Percentiles rank a stretch among this genome's conserved stretches.
phyloP scores from a whole-genome alignment of 2,797 vertebrate genomes.

The Lepus townsendii region DNA sequence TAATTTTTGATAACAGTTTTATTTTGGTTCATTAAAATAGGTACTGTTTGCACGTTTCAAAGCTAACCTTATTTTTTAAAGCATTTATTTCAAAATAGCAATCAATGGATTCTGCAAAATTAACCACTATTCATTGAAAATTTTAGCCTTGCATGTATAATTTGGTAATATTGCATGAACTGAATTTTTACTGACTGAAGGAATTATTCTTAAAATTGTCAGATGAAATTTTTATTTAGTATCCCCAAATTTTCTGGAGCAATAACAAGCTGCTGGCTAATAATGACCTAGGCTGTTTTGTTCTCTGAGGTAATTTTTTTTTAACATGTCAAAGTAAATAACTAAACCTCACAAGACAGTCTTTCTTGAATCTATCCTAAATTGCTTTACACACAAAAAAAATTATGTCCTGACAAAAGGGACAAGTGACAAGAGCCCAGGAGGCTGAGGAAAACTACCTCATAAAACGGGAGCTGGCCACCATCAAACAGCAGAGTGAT shows the following conservation, averaged over 20 bases:
- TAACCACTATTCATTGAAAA: slow-evolving; percentile 82
- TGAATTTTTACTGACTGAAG: slow-evolving; percentile 84
- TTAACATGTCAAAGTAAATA: slow-evolving; percentile 83
- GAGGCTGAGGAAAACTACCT: slow-evolving; percentile 99
- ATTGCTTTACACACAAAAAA: slow-evolving; percentile 88
- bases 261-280: slow-evolving; percentile 83
- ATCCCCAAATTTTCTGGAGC: slow-evolving; percentile 76
- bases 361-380: slow-evolving; percentile 87
- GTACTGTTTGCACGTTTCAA: slow-evolving; percentile 84
- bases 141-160: slow-evolving; percentile 89
- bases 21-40: slow-evolving; percentile 83
- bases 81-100: slow-evolving; percentile 78
- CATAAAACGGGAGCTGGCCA: slow-evolving; percentile 99
- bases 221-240: slow-evolving; percentile 75
- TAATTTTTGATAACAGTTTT: slow-evolving; percentile 82
- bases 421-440: slow-evolving; percentile 99
- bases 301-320: slow-evolving; percentile 81
- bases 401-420: slow-evolving; percentile 94
- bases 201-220: slow-evolving; percentile 82
- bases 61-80: slow-evolving; percentile 86
- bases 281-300: slow-evolving; percentile 82
- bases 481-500: slow-evolving; percentile 98
- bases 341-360: slow-evolving; percentile 86
- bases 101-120: slow-evolving; percentile 82
- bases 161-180: slow-evolving; percentile 90